These are phyloP conservation scores for Tetraneura akinire DNA, from an alignment of 1,140 invertebrate genomes.

Conservation along the genomic window DNA sequence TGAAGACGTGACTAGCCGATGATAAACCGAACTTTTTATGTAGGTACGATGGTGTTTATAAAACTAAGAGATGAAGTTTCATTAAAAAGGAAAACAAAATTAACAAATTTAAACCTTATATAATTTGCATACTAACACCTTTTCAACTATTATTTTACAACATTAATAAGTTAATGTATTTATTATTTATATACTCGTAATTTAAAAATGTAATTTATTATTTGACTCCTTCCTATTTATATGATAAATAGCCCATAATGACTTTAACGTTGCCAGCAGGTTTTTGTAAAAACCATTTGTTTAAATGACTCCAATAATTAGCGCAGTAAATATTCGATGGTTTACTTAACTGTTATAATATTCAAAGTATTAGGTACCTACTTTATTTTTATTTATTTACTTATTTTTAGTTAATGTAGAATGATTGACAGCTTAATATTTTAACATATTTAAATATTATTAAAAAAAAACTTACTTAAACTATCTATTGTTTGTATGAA, in stretches of 20 bases:
- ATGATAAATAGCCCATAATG: slow-evolving; percentile 14
- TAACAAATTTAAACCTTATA: not conserved
- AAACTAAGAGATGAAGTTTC: not conserved
- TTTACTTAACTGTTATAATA: not conserved
- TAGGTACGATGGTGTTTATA: not conserved
- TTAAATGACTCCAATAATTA: slow-evolving; percentile 3
- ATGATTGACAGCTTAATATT: too few species aligned
- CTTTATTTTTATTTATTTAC: slow-evolving; percentile 7
- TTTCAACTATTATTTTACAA: slow-evolving; percentile 9
- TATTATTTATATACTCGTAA: not conserved
- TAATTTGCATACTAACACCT: slow-evolving; percentile 10
- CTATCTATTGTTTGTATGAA: too few species aligned
- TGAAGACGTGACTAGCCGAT: slow-evolving; percentile 26
- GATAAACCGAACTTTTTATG: slow-evolving; percentile 6
- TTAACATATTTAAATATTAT: too few species aligned
- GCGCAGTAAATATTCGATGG: not conserved
- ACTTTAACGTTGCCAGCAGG: not conserved
- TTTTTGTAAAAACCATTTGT: slow-evolving; percentile 12
- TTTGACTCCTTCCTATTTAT: not conserved
- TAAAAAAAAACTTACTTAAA: too few species aligned
- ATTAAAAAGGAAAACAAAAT: slow-evolving; percentile 5
- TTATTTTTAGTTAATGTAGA: too few species aligned
- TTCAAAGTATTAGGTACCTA: not conserved
- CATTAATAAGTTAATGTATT: not conserved
- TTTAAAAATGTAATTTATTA: slow-evolving; percentile 13